Percentiles rank a stretch among this genome's conserved stretches.
Evolutionary conservation across 2,113 vertebrate species (phyloP).

Genomic region (Xenopus tropicalis): DNA sequence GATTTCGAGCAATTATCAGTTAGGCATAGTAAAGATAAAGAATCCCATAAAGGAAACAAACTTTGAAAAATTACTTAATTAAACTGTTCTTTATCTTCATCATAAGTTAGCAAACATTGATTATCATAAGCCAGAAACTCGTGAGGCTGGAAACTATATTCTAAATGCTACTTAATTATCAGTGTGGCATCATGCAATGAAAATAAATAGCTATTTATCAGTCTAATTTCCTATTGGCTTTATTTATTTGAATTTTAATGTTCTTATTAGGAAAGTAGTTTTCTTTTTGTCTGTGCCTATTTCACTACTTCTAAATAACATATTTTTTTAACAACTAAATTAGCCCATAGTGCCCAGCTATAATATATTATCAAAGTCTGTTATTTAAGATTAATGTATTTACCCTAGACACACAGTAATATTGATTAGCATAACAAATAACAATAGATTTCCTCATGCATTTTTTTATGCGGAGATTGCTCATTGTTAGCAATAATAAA

Average conservation of each 20-base stretch:
- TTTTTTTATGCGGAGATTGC: too few relatives aligned
- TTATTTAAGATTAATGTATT: slow-evolving; percentile 13
- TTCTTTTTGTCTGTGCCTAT: slow-evolving; percentile 1
- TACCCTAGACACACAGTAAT: neutral
- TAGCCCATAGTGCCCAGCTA: neutral
- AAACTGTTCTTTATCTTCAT: slow-evolving; percentile 36
- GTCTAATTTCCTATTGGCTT: slow-evolving; percentile 26
- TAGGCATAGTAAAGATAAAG: slow-evolving; percentile 16
- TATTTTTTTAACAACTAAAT: neutral
- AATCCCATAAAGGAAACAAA: slow-evolving; percentile 29
- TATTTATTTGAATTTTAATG: slow-evolving; percentile 14
- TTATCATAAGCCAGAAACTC: slow-evolving; percentile 26
- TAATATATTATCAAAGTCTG: neutral
- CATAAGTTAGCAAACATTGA: slow-evolving; percentile 31
- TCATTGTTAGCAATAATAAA: too few relatives aligned
- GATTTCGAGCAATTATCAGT: slow-evolving; percentile 20
- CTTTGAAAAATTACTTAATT: slow-evolving; percentile 36
- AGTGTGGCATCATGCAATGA: slow-evolving; percentile 20
- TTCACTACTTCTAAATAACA: slow-evolving; percentile 3
- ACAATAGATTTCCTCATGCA: neutral
- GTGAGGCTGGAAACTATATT: slow-evolving; percentile 4
- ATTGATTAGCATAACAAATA: slow-evolving; percentile 7
- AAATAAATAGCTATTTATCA: slow-evolving; percentile 38
- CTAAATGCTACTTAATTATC: slow-evolving; percentile 31
- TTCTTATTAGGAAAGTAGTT: neutral